phyloP scores from a whole-genome alignment of 2,888 invertebrate genomes.

The Prenolepis imparis region DNA sequence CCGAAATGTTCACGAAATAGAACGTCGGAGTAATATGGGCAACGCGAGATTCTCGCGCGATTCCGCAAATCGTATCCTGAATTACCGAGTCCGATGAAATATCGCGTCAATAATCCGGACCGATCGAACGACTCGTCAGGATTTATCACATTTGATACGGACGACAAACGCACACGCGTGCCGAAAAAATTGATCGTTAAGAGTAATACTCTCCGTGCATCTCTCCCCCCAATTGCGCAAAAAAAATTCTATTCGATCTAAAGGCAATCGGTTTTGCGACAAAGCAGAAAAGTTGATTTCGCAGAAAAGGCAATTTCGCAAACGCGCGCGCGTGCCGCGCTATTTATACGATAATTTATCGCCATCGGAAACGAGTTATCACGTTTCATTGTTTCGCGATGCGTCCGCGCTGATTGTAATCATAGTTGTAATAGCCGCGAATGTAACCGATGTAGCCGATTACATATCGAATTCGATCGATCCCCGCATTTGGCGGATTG shows the following conservation, averaged over 20 bases:
- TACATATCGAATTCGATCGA: slow-evolving; percentile 12
- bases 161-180: slow-evolving; percentile 34
- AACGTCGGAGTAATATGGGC: slow-evolving; percentile 22
- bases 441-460: slow-evolving; percentile 16
- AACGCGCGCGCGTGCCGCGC: slow-evolving; percentile 19
- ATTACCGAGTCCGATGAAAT: slow-evolving; percentile 41
- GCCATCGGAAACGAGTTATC: slow-evolving; percentile 55
- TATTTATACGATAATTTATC: slow-evolving; percentile 56
- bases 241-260: slow-evolving; percentile 51
- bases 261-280: slow-evolving; percentile 52
- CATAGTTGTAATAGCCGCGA: slow-evolving; percentile 53
- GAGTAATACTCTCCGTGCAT: slow-evolving; percentile 29
- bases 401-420: slow-evolving; percentile 52
- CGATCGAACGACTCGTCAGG: slow-evolving; percentile 43
- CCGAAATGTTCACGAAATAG: slow-evolving; percentile 24
- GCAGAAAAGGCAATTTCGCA: slow-evolving; percentile 51
- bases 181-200: slow-evolving; percentile 49
- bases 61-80: slow-evolving; percentile 37
- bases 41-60: slow-evolving; percentile 22
- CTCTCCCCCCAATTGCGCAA: not conserved
- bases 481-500: not conserved
- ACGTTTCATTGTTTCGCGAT: slow-evolving; percentile 52
- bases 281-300: slow-evolving; percentile 56
- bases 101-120: slow-evolving; percentile 48
- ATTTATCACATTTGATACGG: slow-evolving; percentile 47